Evolutionary conservation across 2,888 invertebrate genomes (phyloP).

Genomic region (Nomada goodeniana): DNA sequence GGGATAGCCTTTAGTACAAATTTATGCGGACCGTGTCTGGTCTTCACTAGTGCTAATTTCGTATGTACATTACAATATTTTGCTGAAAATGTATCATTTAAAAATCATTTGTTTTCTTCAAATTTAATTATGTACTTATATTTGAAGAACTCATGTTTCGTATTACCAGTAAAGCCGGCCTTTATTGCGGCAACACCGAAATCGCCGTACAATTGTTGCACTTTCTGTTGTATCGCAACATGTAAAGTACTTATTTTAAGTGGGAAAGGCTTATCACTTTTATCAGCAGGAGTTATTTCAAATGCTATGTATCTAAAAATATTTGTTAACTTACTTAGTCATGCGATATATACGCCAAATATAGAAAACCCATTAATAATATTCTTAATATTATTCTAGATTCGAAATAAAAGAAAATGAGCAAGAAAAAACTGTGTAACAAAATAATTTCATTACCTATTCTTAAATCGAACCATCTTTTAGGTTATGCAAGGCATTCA

Average conservation of each 20-base stretch:
- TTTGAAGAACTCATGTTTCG: not conserved
- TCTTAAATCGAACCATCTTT: conserved; percentile 89
- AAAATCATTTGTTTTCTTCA: not conserved
- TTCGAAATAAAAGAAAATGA: not conserved
- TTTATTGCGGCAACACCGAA: conserved; percentile 90
- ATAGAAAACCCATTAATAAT: too few relatives aligned
- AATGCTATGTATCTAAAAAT: conserved; percentile 89
- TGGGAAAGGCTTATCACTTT: conserved; percentile 84
- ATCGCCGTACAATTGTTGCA: conserved; percentile 91
- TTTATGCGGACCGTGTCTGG: conserved; percentile 91
- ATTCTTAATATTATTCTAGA: too few relatives aligned
- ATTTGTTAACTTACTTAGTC: conserved; percentile 31
- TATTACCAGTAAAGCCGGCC: conserved; percentile 87
- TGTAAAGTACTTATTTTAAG: conserved; percentile 86
- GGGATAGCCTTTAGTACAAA: conserved; percentile 90
- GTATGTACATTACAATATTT: conserved; percentile 93
- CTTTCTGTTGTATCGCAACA: conserved; percentile 86
- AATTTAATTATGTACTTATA: not conserved
- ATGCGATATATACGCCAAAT: not conserved
- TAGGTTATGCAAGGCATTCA: conserved; percentile 60
- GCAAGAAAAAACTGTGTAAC: not conserved
- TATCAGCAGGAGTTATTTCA: conserved; percentile 86
- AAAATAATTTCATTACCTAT: conserved; percentile 85
- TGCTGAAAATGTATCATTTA: conserved; percentile 82
- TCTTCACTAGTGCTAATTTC: conserved; percentile 90